Conservation (phyloP, 2,797 vertebrate genomes). For the Chelonia mydas region DNA sequence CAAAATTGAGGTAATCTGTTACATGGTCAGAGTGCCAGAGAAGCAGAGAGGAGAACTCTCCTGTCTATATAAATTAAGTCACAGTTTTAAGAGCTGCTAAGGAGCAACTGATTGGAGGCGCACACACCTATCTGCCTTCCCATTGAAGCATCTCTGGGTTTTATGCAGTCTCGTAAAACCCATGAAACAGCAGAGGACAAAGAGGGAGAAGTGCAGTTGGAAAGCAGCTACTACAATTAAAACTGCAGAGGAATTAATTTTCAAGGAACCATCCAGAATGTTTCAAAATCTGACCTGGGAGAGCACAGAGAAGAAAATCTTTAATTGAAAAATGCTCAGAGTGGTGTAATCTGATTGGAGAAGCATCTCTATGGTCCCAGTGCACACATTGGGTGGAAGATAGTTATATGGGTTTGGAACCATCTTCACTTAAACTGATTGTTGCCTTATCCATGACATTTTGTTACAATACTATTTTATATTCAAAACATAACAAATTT, state of each 20-base stretch:
- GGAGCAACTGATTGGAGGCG: accelerated
- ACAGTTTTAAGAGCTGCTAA: not conserved
- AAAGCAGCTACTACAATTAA: not conserved
- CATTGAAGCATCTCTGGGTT: not conserved
- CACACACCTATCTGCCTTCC: not conserved
- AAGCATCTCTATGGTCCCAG: not conserved
- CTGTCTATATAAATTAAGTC: not conserved
- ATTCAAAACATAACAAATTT: not conserved
- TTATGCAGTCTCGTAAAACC: not conserved
- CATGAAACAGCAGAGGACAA: too few species aligned
- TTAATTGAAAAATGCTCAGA: not conserved
- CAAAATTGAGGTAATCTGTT: not conserved
- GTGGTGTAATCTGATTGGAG: not conserved
- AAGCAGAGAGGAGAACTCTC: not conserved
- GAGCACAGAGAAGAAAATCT: not conserved
- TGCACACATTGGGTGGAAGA: not conserved
- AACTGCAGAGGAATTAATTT: not conserved
- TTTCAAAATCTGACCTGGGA: not conserved
- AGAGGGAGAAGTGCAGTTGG: not conserved
- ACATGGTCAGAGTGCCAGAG: accelerated
- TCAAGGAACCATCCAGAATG: not conserved
- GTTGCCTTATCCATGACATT: not conserved
- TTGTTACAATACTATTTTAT: not conserved
- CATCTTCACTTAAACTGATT: not conserved
- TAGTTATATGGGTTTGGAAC: not conserved